These are phyloP conservation scores for Eupithecia abbreviata DNA, from an alignment of 2,888 invertebrate genomes.

Conservation along the genomic window DNA sequence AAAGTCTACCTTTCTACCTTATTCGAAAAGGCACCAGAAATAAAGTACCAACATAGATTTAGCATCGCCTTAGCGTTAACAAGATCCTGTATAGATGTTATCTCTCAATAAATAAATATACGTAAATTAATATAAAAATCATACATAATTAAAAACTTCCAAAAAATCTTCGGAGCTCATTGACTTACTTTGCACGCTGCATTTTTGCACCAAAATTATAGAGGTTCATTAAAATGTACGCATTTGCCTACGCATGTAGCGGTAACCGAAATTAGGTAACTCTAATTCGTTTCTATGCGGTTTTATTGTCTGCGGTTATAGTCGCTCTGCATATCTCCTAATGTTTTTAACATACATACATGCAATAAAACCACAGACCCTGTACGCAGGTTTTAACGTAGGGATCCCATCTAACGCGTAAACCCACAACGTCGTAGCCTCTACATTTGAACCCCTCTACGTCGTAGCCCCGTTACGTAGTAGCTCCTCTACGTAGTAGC, in stretches of 20 bases:
- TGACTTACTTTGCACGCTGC: slow-evolving; percentile 40
- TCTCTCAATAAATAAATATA: no score
- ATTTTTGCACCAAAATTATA: slow-evolving; percentile 56
- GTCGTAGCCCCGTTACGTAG: no score
- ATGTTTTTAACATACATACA: neutral
- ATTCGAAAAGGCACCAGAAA: no score
- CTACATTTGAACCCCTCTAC: neutral
- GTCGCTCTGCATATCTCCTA: neutral
- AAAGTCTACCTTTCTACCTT: no score
- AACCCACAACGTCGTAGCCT: neutral
- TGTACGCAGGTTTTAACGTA: neutral
- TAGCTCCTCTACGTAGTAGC: no score
- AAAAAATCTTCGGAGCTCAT: slow-evolving; percentile 39
- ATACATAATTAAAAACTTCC: neutral
- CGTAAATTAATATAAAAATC: no score
- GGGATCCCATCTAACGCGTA: neutral
- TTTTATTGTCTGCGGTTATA: neutral
- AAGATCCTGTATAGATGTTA: no score
- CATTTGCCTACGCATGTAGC: slow-evolving; percentile 18
- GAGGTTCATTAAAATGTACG: slow-evolving; percentile 61
- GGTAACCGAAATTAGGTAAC: slow-evolving; percentile 31
- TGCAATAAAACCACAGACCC: neutral
- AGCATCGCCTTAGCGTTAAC: no score
- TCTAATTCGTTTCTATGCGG: slow-evolving; percentile 3
- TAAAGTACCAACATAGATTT: no score